Base-by-base conservation (phyloP, 1,140 invertebrate genomes). In the Vanessa atalanta region DNA sequence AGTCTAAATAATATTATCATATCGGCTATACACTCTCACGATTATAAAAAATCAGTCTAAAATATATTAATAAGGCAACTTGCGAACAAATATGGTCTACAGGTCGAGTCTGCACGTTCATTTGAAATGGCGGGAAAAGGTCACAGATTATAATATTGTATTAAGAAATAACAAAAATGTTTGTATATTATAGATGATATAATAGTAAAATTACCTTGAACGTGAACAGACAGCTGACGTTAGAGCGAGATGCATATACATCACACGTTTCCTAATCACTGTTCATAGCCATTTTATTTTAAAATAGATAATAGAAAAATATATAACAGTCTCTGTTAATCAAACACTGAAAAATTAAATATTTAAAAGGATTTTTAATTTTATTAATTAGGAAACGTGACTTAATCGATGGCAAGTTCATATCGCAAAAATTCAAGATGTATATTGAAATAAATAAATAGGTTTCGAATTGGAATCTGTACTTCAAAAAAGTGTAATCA, bases 41-140 rank as follows among this genome's bases (percentile, higher is more conserved):
- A 82, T 87, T 86, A 88, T 89, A 91, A 85, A 91, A 92, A 91
- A 91, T 91, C 91, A 91, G 89, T 93, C 89, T 91, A 91, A 91
- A 90, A 86, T 89, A 87, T 91, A 91, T 90, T 91, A 89, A 89
- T 90, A 93, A 93, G 91, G 89, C 89, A 93, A 91, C 89, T 91
- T 79, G 88, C 90, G 88, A 90, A 89, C 85, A 47, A 75, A 84
- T 88, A 87, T 76, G 50, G 37, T 43, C 37, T 43, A 43, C 37
- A 43, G 37, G 2, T 43, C 74, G 51, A 63, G 16, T 65, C 67
- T 67, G 72, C 75, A 65, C 61, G 65, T 65, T 71, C 64, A 48
- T 76, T 55, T 6, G 26, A 63, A 68, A 67, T 50, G 26, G 50
- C 51, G 65, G 65, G 51, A 43, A 55, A 67, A 53, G 23, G 53